Conservation (phyloP, 92 coral and sea anemone genomes). For the Zoanthus sociatus region DNA sequence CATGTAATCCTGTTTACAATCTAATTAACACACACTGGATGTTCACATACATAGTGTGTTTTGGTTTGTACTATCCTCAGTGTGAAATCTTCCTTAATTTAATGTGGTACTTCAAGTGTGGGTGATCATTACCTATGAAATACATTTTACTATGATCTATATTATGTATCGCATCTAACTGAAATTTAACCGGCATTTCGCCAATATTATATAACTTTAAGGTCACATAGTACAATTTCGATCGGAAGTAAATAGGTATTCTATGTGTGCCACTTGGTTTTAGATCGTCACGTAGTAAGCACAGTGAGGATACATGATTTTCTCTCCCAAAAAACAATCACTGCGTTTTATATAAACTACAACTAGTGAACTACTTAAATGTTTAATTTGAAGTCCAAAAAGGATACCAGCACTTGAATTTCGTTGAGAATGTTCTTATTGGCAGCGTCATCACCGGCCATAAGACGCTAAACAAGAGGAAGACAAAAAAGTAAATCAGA, state of each 20-base stretch:
- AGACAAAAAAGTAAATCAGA: neutral
- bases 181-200: neutral
- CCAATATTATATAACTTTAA: neutral
- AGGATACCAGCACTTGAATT: constrained; percentile 96
- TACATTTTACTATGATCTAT: too few relatives aligned
- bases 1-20: too few relatives aligned
- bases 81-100: too few relatives aligned
- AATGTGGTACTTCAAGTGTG: too few relatives aligned
- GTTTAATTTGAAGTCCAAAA: neutral
- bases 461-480: constrained; percentile 77
- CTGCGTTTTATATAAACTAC: neutral
- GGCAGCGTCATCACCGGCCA: constrained; percentile 99
- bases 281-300: neutral
- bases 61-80: too few relatives aligned
- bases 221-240: neutral
- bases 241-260: neutral
- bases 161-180: too few relatives aligned
- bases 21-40: too few relatives aligned
- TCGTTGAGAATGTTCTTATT: constrained; percentile 89
- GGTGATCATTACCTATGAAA: too few relatives aligned
- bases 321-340: neutral
- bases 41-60: too few relatives aligned
- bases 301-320: neutral
- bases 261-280: neutral
- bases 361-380: neutral